Base-by-base conservation (phyloP, 2,888 invertebrate genomes). In the Ethmia dodecea region DNA sequence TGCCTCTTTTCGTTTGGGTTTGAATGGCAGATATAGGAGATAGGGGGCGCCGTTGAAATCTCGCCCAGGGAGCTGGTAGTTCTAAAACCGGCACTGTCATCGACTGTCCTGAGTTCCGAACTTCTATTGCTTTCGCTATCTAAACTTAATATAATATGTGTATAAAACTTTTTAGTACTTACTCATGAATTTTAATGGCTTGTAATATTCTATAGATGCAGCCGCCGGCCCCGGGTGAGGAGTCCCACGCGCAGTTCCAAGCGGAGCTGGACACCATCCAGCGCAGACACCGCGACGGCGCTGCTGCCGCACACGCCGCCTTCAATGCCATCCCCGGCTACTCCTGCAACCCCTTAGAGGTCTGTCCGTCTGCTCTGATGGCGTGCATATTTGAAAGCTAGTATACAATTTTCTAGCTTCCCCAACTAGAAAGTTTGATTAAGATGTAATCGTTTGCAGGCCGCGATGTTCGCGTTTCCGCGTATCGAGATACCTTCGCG, bases 381-480 rank as follows among this genome's bases (percentile, higher is more conserved):
- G n/a, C n/a, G n/a, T n/a, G n/a, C n/a, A n/a, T n/a, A n/a, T n/a
- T n/a, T n/a, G n/a, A n/a, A n/a, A n/a, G n/a, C n/a, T n/a, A n/a
- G n/a, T n/a, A n/a, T n/a, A n/a, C n/a, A n/a, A n/a, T n/a, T n/a
- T n/a, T n/a, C n/a, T n/a, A n/a, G n/a, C n/a, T n/a, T n/a, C n/a
- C n/a, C n/a, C n/a, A n/a, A n/a, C n/a, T n/a, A n/a, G n/a, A n/a
- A n/a, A n/a, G n/a, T n/a, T n/a, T n/a, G n/a, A n/a, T n/a, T n/a
- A n/a, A n/a, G n/a, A 9, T 22, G 22, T 22, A 22, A 22, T 10
- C 13, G 13, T 28, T 11, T 28, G n/a, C 48, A 92, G 91, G 91
- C 97, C 9, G 96, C 97, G 12, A 97, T 98, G 97, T 98, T 98
- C 68, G 95, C 96, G 30, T 98, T 98, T 66, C 98, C 98, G 0